phyloP scores from a whole-genome alignment of 2,797 vertebrate species.

The Fistularia commersonii region DNA sequence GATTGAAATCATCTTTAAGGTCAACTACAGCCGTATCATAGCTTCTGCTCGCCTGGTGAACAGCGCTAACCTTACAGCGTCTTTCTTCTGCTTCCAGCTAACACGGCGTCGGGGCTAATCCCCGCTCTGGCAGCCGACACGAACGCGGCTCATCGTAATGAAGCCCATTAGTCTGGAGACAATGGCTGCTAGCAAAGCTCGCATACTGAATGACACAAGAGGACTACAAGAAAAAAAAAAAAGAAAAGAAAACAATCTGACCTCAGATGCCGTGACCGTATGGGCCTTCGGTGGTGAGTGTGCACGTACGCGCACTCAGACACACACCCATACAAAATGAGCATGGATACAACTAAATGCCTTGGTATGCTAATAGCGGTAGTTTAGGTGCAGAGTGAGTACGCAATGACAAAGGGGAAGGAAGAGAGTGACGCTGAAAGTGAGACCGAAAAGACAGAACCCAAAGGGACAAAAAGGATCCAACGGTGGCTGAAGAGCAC shows the following conservation, averaged over 20 bases:
- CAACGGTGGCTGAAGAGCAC: too few species aligned
- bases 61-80: conserved; percentile 44
- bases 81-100: conserved; percentile 58
- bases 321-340: conserved; percentile 30
- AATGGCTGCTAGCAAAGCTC: conserved; percentile 60
- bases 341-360: conserved; percentile 63
- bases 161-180: conserved; percentile 74
- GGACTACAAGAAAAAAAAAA: conserved; percentile 2
- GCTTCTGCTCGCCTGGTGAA: conserved; percentile 43
- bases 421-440: conserved; percentile 11
- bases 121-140: conserved; percentile 53
- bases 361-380: too few species aligned
- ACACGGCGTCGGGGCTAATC: conserved; percentile 56
- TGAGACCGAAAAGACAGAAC: neutral
- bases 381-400: too few species aligned
- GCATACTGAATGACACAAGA: conserved; percentile 37
- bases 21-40: neutral
- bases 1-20: too few species aligned
- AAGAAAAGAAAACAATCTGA: conserved; percentile 31
- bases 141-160: conserved; percentile 68
- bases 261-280: conserved; percentile 33
- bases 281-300: conserved; percentile 14
- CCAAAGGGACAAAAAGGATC: neutral
- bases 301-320: conserved; percentile 1
- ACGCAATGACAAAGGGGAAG: too few species aligned